Evolutionary conservation across 2,113 vertebrate species (phyloP).

Genomic region (Diadophis punctatus): DNA sequence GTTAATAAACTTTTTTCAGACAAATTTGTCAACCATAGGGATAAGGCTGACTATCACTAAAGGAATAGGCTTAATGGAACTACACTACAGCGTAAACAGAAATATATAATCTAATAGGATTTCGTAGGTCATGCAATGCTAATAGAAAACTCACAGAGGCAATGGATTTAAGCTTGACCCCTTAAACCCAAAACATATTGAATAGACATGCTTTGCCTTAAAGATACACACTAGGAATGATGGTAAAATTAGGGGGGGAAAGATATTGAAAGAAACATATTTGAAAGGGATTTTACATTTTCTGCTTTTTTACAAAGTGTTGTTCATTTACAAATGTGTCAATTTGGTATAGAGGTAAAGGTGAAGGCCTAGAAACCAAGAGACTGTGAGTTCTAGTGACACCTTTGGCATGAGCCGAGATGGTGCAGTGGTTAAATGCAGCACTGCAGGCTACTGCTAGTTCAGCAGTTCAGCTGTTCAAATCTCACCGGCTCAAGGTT

Average conservation of each 20-base stretch:
- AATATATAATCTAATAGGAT: constrained; percentile 32
- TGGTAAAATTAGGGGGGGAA: constrained; percentile 50
- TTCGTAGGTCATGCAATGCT: constrained; percentile 26
- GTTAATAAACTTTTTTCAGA: constrained; percentile 35
- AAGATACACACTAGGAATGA: constrained; percentile 55
- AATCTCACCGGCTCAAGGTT: too few species aligned
- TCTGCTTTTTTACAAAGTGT: constrained; percentile 33
- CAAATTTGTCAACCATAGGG: neutral
- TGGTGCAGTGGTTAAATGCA: too few species aligned
- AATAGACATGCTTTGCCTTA: constrained; percentile 53
- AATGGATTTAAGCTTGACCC: constrained; percentile 4
- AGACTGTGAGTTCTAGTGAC: neutral
- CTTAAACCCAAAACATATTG: constrained; percentile 59
- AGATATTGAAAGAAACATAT: constrained; percentile 37
- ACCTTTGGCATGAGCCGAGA: neutral
- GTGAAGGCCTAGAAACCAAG: neutral
- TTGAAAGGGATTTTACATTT: constrained; percentile 30
- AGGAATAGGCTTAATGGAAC: neutral
- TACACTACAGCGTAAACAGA: neutral
- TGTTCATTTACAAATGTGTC: neutral
- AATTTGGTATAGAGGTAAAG: neutral
- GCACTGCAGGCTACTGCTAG: too few species aligned
- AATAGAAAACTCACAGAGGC: constrained; percentile 6
- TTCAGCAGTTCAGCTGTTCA: too few species aligned
- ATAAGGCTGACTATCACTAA: constrained; percentile 34